Evolutionary conservation across 2,888 invertebrate genomes (phyloP).

Genomic region (Tupiocoris notatus): DNA sequence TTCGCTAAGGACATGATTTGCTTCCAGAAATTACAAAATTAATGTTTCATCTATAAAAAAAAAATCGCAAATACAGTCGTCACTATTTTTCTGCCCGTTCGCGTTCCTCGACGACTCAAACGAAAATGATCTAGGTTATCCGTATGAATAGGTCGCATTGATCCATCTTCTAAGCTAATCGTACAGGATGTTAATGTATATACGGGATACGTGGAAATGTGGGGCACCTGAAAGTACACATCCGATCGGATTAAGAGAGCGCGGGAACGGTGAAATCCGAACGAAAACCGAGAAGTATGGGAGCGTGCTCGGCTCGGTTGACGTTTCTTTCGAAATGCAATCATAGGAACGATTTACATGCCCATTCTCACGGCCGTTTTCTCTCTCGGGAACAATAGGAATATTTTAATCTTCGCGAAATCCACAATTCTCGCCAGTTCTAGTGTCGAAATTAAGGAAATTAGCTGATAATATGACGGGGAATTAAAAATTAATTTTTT

Average conservation of each 20-base stretch:
- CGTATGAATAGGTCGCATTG: background rate
- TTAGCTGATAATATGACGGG: too few species aligned
- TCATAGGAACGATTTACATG: background rate
- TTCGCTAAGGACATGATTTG: too few species aligned
- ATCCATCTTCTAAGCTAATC: background rate
- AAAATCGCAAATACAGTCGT: too few species aligned
- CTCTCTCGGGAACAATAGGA: background rate
- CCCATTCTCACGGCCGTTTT: background rate
- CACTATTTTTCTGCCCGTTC: too few species aligned
- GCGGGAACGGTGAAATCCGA: background rate
- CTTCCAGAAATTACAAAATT: too few species aligned
- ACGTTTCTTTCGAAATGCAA: background rate
- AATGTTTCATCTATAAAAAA: too few species aligned
- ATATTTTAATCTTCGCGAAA: too few species aligned
- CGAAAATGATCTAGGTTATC: too few species aligned
- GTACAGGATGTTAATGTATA: background rate
- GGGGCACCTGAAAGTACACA: slow-evolving; percentile 5
- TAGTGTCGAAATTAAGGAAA: too few species aligned
- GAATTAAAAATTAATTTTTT: too few species aligned
- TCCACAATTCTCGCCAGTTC: too few species aligned
- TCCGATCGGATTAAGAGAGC: background rate
- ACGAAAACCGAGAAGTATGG: background rate
- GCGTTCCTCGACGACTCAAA: too few species aligned
- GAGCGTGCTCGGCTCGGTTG: background rate
- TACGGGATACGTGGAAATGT: slow-evolving; percentile 3